These are phyloP conservation scores for Gobiocypris rarus DNA, from an alignment of 2,113 vertebrate species.

Conservation along the genomic window DNA sequence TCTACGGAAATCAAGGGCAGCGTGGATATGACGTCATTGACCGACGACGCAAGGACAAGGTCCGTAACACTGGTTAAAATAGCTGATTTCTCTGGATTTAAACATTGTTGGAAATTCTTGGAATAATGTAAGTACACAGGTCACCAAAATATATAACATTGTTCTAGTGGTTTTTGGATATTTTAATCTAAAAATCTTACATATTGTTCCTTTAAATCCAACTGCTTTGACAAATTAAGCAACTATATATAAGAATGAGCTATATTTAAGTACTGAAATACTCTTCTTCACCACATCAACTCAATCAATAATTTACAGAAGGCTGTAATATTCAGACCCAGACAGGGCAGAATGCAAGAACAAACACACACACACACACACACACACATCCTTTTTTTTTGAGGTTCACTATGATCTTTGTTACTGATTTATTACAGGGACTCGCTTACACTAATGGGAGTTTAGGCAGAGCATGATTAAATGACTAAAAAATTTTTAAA, in stretches of 20 bases:
- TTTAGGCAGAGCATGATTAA: not conserved
- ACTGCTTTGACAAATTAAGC: not conserved
- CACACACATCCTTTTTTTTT: not conserved
- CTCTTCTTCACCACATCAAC: not conserved
- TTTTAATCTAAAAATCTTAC: not conserved
- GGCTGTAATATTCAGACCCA: not conserved
- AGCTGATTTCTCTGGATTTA: too few relatives aligned
- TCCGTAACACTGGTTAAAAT: too few relatives aligned
- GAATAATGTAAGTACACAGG: too few relatives aligned
- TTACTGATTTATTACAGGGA: not conserved
- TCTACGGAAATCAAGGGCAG: too few relatives aligned
- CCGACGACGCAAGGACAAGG: too few relatives aligned
- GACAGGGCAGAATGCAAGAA: not conserved
- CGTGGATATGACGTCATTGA: too few relatives aligned
- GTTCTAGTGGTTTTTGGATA: too few relatives aligned
- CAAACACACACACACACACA: conserved; percentile 26
- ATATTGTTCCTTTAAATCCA: not conserved
- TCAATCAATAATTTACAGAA: conserved; percentile 43
- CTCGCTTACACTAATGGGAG: not conserved
- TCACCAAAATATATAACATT: too few relatives aligned
- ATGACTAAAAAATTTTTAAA: not conserved
- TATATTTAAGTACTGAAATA: not conserved
- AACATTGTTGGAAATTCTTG: too few relatives aligned
- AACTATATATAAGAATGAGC: not conserved
- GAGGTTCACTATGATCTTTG: not conserved